Evolutionary conservation across 1,140 invertebrate genomes (phyloP).

Genomic region (Drosophila lowei): DNA sequence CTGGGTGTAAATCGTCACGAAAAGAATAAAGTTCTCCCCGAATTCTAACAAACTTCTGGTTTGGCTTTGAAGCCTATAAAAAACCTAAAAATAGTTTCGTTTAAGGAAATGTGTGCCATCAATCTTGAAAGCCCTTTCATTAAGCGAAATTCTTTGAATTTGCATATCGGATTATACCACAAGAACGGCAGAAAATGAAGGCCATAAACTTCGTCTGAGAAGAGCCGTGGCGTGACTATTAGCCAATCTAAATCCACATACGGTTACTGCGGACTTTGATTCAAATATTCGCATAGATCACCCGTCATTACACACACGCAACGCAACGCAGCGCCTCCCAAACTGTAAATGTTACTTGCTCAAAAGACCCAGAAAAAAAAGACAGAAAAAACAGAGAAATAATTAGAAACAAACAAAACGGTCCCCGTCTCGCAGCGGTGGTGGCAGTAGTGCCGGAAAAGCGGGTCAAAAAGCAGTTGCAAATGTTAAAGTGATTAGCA

Average conservation of each 20-base stretch:
- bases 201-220: slow-evolving; percentile 22
- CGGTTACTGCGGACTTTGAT: slow-evolving; percentile 4
- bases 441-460: slow-evolving; percentile 46
- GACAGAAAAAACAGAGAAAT: slow-evolving; percentile 47
- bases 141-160: slow-evolving; percentile 4
- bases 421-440: slow-evolving; percentile 33
- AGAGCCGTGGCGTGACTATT: slow-evolving; percentile 51
- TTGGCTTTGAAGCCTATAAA: neutral
- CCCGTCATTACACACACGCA: slow-evolving; percentile 68
- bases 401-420: slow-evolving; percentile 59
- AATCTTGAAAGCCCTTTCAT: slow-evolving; percentile 21
- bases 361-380: slow-evolving; percentile 33
- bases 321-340: slow-evolving; percentile 60
- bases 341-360: slow-evolving; percentile 75
- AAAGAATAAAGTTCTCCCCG: too few species aligned
- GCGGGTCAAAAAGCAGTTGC: slow-evolving; percentile 75
- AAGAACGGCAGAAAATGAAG: slow-evolving; percentile 9
- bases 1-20: too few species aligned
- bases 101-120: neutral
- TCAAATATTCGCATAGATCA: slow-evolving; percentile 62
- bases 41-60: neutral
- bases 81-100: neutral
- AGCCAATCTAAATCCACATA: slow-evolving; percentile 51
- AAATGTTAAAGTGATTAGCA: slow-evolving; percentile 80
- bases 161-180: slow-evolving; percentile 15